Percentiles rank a stretch among this genome's conserved stretches.
Evolutionary conservation across 1,140 invertebrate species (phyloP).

Genomic region (Listronotus oregonensis): DNA sequence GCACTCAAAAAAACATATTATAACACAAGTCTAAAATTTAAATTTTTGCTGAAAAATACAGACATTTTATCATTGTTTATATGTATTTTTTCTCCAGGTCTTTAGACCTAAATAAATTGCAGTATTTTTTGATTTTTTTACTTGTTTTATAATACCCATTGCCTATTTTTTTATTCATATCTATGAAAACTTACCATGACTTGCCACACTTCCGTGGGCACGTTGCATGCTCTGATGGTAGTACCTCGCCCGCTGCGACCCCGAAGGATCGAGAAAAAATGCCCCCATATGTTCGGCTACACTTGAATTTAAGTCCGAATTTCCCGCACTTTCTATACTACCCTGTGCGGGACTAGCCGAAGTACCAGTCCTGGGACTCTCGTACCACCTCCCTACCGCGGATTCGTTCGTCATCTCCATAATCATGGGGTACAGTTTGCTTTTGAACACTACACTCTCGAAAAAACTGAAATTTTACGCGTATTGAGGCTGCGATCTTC

Average conservation of each 20-base stretch:
- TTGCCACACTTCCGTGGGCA: slow-evolving; percentile 54
- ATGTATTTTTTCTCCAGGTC: no score
- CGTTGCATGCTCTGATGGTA: slow-evolving; percentile 57
- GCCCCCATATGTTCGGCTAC: slow-evolving; percentile 56
- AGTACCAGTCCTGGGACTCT: slow-evolving; percentile 54
- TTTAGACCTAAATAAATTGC: neutral
- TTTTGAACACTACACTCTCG: slow-evolving; percentile 44
- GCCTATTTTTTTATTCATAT: no score
- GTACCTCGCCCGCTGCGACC: slow-evolving; percentile 52
- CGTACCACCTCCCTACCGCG: slow-evolving; percentile 54
- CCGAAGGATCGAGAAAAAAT: slow-evolving; percentile 55
- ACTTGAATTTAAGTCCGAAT: slow-evolving; percentile 52
- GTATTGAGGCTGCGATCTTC: neutral
- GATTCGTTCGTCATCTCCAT: slow-evolving; percentile 58
- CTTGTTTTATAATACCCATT: no score
- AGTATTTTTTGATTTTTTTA: no score
- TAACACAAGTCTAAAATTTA: no score
- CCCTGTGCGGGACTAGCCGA: slow-evolving; percentile 53
- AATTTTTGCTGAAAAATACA: no score
- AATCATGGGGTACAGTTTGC: slow-evolving; percentile 53
- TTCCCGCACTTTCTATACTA: slow-evolving; percentile 42
- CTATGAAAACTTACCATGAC: slow-evolving; percentile 51
- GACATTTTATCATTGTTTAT: no score
- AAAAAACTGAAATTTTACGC: slow-evolving; percentile 25
- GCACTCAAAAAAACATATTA: no score